A percentile compares a stretch with the other conserved stretches of the same genome.
Evolutionary conservation across 2,888 invertebrate species (phyloP).

Genomic region (Cheilosia impressa): DNA sequence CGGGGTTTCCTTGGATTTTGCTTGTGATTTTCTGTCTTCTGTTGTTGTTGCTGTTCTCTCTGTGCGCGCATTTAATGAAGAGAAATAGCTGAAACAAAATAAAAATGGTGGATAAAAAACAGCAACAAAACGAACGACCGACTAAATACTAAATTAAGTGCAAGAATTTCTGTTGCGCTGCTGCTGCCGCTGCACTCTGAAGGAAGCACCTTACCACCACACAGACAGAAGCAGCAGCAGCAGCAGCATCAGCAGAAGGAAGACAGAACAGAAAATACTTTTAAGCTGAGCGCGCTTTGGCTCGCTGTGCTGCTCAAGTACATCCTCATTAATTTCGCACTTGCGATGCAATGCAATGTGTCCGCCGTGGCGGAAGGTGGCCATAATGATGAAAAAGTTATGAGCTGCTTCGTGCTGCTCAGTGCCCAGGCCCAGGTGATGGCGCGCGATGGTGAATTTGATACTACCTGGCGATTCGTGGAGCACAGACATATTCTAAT

Average conservation of each 20-base stretch:
- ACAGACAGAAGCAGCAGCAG: too few species aligned
- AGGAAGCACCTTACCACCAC: neutral
- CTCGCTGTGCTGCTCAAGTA: slow-evolving; percentile 63
- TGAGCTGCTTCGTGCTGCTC: slow-evolving; percentile 60
- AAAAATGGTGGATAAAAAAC: slow-evolving; percentile 13
- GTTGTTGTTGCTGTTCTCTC: neutral
- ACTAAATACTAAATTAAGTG: slow-evolving; percentile 74
- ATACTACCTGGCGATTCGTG: neutral
- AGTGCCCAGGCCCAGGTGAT: slow-evolving; percentile 49
- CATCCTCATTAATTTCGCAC: slow-evolving; percentile 74
- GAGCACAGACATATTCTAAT: slow-evolving; percentile 63
- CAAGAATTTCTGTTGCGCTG: slow-evolving; percentile 67
- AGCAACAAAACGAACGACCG: slow-evolving; percentile 45
- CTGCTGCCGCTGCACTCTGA: neutral
- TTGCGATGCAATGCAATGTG: slow-evolving; percentile 64
- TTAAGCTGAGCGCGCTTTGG: slow-evolving; percentile 22
- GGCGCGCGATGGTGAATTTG: slow-evolving; percentile 10
- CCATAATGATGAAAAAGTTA: slow-evolving; percentile 72
- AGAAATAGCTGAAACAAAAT: slow-evolving; percentile 52
- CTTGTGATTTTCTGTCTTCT: slow-evolving; percentile 5
- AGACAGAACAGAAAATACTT: slow-evolving; percentile 38
- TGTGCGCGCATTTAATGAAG: slow-evolving; percentile 58
- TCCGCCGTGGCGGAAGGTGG: slow-evolving; percentile 71
- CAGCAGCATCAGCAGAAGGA: slow-evolving; percentile 14
- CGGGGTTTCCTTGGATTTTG: slow-evolving; percentile 32